phyloP scores from a whole-genome alignment of 2,113 vertebrate species.

The Rhegmatorhina hoffmannsi region DNA sequence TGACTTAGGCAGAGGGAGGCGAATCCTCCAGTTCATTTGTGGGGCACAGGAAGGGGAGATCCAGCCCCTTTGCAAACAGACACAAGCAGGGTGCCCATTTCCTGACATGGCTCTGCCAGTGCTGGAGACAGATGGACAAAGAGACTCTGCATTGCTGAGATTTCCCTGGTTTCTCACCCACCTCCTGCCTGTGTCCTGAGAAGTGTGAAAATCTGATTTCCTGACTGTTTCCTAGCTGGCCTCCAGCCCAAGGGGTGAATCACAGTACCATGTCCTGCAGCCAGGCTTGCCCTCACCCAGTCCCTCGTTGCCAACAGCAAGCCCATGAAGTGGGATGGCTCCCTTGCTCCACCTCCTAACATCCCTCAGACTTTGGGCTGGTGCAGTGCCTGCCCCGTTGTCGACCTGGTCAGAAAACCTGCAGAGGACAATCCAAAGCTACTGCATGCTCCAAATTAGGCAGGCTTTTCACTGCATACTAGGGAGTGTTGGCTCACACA shows the following conservation, averaged over 20 bases:
- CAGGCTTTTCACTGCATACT: not conserved
- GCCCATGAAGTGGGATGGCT: not conserved
- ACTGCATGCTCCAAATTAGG: not conserved
- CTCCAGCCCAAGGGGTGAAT: not conserved
- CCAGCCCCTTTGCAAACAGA: not conserved
- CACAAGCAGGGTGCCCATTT: not conserved
- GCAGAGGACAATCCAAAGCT: not conserved
- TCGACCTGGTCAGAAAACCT: not conserved
- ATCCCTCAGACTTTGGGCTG: not conserved
- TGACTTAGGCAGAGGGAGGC: not conserved
- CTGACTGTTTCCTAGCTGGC: not conserved
- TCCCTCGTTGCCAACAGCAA: rapidly evolving
- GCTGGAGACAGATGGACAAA: not conserved
- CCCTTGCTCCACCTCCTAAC: rapidly evolving
- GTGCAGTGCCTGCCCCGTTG: not conserved
- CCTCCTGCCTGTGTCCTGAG: not conserved
- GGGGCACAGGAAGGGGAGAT: not conserved
- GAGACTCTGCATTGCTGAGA: not conserved
- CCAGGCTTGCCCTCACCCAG: not conserved
- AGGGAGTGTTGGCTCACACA: not conserved
- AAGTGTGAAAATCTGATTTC: not conserved
- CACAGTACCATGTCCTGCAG: not conserved
- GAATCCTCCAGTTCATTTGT: not conserved
- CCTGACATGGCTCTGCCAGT: rapidly evolving
- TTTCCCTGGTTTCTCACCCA: not conserved